Conservation (phyloP, 2,797 vertebrate species). For the Pristis pectinata region DNA sequence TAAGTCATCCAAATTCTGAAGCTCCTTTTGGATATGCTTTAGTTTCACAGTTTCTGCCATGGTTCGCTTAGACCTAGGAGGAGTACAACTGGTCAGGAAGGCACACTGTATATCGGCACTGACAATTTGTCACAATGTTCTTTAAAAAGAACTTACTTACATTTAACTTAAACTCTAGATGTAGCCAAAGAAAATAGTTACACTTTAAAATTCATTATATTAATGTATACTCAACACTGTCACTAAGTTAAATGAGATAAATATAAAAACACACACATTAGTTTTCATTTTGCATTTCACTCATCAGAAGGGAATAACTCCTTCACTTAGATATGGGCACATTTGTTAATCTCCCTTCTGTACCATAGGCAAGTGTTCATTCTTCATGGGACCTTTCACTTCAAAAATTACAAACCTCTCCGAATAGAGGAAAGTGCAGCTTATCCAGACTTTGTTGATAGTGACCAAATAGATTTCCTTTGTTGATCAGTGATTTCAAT, state of each 20-base stretch:
- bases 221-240: background rate
- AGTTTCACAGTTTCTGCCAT: slow-evolving; percentile 86
- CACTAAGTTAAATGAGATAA: background rate
- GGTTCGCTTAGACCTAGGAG: slow-evolving; percentile 81
- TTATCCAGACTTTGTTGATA: background rate
- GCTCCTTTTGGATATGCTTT: slow-evolving; percentile 82
- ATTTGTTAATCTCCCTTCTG: background rate
- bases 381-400: background rate
- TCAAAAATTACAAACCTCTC: background rate
- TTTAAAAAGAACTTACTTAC: background rate
- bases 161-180: background rate
- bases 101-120: background rate
- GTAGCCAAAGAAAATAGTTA: background rate
- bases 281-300: background rate
- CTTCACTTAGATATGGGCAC: background rate
- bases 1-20: slow-evolving; percentile 87
- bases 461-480: background rate
- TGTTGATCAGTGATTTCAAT: background rate
- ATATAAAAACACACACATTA: background rate
- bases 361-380: background rate
- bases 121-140: background rate
- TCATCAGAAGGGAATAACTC: background rate
- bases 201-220: background rate
- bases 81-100: slow-evolving; percentile 32
- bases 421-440: background rate